Conservation (phyloP, 2,113 vertebrate genomes). For the Paramormyrops kingsleyae region DNA sequence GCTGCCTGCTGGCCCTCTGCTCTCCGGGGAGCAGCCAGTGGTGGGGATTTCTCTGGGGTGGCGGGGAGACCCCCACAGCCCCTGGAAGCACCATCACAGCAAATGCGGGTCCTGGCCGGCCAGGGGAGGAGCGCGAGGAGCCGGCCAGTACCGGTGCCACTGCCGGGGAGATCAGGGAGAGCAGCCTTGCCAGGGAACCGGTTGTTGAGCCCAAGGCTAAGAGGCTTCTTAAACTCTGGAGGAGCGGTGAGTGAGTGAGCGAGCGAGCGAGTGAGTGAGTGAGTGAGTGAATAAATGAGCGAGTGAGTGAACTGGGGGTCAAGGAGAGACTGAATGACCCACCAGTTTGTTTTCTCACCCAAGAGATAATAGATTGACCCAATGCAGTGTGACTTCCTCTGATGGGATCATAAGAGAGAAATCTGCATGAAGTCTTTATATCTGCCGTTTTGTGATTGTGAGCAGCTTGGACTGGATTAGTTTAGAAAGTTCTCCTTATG, state of each 20-base stretch:
- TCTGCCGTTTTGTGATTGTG: not conserved
- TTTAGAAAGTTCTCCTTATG: not conserved
- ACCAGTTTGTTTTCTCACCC: not conserved
- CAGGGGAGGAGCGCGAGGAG: not conserved
- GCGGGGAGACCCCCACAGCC: slow-evolving; percentile 5
- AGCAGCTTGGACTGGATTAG: not conserved
- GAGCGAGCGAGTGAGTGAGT: not conserved
- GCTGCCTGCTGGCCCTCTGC: slow-evolving; percentile 36
- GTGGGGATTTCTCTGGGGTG: slow-evolving; percentile 47
- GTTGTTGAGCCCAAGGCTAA: slow-evolving; percentile 26
- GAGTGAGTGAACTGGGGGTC: not conserved
- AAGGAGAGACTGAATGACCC: not conserved
- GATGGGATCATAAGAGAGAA: not conserved
- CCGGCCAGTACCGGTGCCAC: slow-evolving; percentile 10
- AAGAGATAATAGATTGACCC: not conserved
- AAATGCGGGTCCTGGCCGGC: not conserved
- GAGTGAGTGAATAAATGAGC: not conserved
- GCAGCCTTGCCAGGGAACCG: not conserved
- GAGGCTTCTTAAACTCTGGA: slow-evolving; percentile 55
- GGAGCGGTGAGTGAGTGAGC: slow-evolving; percentile 49
- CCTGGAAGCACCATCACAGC: slow-evolving; percentile 7
- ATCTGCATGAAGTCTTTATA: not conserved
- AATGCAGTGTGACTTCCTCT: not conserved
- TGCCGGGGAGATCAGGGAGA: not conserved
- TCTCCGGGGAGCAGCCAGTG: slow-evolving; percentile 42